Percentiles rank a stretch among this genome's conserved stretches.
These are phyloP conservation scores for Sorex araneus DNA, from an alignment of 2,113 vertebrate species.

Conservation along the genomic window DNA sequence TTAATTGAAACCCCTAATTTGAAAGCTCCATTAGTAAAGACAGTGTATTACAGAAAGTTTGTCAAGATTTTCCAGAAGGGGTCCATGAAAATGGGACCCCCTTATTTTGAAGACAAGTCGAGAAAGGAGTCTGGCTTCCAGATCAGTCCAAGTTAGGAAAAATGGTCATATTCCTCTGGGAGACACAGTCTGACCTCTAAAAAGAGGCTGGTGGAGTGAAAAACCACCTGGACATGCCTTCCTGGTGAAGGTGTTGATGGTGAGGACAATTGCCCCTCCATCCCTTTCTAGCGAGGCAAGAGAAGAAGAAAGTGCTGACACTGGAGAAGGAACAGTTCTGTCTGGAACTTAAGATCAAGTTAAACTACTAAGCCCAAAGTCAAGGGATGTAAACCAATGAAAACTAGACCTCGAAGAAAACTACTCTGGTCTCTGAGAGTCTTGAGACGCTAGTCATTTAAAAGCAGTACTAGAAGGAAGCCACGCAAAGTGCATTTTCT, in stretches of 20 bases:
- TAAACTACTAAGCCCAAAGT: background rate
- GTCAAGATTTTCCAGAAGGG: constrained; percentile 18
- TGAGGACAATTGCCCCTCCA: background rate
- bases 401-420: background rate
- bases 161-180: background rate
- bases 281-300: background rate
- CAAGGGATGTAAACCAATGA: background rate
- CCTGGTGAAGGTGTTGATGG: background rate
- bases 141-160: background rate
- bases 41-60: background rate
- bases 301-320: background rate
- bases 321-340: background rate
- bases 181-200: background rate
- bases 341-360: background rate
- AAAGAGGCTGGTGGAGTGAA: background rate
- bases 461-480: background rate
- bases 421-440: background rate
- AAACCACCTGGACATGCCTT: background rate
- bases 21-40: constrained; percentile 17
- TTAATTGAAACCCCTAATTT: background rate
- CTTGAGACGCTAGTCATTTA: background rate
- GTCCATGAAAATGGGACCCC: background rate
- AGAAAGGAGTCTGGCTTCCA: background rate
- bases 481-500: background rate
- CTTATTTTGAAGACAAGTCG: constrained; percentile 7